Evolutionary conservation across 92 coral and sea anemone genomes (phyloP).

Genomic region (Porites lobata): DNA sequence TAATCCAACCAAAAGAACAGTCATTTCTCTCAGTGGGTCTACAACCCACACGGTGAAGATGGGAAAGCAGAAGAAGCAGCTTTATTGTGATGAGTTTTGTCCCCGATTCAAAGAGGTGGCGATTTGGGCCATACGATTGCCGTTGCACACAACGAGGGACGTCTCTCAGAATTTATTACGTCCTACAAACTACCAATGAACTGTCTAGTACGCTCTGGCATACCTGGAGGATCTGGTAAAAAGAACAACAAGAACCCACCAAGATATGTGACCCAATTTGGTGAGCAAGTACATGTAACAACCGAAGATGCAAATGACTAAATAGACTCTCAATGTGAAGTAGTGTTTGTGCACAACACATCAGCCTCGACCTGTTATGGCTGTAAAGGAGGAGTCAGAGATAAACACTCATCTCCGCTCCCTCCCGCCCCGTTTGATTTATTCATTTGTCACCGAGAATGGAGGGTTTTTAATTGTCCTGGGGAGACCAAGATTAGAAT

Average conservation of each 20-base stretch:
- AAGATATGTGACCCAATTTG: too few relatives aligned
- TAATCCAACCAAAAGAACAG: slow-evolving; percentile 20
- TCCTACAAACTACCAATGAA: slow-evolving; percentile 47
- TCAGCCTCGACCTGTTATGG: slow-evolving; percentile 49
- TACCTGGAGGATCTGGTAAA: slow-evolving; percentile 31
- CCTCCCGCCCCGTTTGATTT: slow-evolving; percentile 73
- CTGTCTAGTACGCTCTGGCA: slow-evolving; percentile 38
- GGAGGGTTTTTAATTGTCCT: slow-evolving; percentile 48
- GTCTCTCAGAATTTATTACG: slow-evolving; percentile 19
- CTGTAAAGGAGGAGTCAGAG: slow-evolving; percentile 55
- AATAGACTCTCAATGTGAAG: not conserved
- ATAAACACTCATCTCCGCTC: slow-evolving; percentile 55
- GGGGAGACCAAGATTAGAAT: slow-evolving; percentile 68
- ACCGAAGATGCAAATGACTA: not conserved
- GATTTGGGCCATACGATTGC: slow-evolving; percentile 62
- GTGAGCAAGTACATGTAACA: slow-evolving; percentile 11
- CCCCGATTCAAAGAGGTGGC: slow-evolving; percentile 49
- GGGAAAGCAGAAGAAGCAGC: slow-evolving; percentile 33
- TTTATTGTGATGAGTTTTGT: slow-evolving; percentile 29
- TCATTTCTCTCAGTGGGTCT: slow-evolving; percentile 12
- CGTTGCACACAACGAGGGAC: slow-evolving; percentile 39
- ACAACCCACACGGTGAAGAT: slow-evolving; percentile 34
- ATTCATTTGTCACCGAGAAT: slow-evolving; percentile 58
- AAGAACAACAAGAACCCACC: too few relatives aligned
- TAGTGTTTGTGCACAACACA: not conserved